Percentiles rank a stretch among this genome's conserved stretches.
These are phyloP conservation scores for Ischnus inquisitorius DNA, from an alignment of 2,888 invertebrate genomes.

Conservation along the genomic window DNA sequence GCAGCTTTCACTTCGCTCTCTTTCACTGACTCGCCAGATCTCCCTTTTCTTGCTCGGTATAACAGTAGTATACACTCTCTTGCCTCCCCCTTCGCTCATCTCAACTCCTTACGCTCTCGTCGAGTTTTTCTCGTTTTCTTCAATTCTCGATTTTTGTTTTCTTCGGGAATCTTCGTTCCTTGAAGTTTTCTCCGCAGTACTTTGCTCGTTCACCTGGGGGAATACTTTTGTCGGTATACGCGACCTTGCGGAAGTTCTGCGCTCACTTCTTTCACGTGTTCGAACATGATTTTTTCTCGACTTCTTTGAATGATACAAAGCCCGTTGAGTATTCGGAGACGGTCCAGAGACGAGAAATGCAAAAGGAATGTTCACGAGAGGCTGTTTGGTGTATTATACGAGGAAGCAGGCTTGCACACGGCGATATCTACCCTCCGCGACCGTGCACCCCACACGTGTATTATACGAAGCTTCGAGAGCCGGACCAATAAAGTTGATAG, in stretches of 20 bases:
- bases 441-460: conserved; percentile 32
- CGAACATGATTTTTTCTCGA: conserved; percentile 23
- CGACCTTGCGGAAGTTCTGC: conserved; percentile 33
- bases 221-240: conserved; percentile 23
- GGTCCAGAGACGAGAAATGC: conserved; percentile 35
- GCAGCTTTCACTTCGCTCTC: conserved; percentile 29
- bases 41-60: conserved; percentile 1
- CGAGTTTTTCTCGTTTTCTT: conserved; percentile 22
- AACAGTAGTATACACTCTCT: conserved; percentile 23
- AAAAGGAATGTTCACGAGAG: conserved; percentile 51
- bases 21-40: not conserved
- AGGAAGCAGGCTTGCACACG: conserved; percentile 33
- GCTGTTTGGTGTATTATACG: not conserved
- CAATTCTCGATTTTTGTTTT: conserved; percentile 37
- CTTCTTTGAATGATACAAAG: conserved; percentile 19
- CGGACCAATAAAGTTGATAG: conserved; percentile 79
- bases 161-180: conserved; percentile 35
- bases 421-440: not conserved
- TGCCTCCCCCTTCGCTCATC: not conserved
- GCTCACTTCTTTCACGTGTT: conserved; percentile 42
- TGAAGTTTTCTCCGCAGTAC: conserved; percentile 17
- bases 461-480: conserved; percentile 65
- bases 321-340: conserved; percentile 47
- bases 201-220: conserved; percentile 15
- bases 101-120: conserved; percentile 1